Conservation (phyloP, 2,113 vertebrate genomes). For the Phoxinus phoxinus region DNA sequence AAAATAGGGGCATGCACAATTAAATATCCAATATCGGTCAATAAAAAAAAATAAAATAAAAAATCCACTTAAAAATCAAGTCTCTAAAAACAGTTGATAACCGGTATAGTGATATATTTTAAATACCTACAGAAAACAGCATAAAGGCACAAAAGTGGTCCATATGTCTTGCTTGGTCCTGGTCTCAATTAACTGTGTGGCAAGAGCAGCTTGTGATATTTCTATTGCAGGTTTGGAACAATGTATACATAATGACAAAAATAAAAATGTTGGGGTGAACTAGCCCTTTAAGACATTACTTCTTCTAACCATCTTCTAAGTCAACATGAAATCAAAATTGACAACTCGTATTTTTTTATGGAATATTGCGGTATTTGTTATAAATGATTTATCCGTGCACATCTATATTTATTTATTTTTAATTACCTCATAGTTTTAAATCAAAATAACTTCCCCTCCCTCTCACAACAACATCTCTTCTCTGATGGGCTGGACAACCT, state of each 20-base stretch:
- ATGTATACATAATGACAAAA: neutral
- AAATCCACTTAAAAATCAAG: too few relatives aligned
- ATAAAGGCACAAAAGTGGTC: neutral
- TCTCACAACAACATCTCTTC: too few relatives aligned
- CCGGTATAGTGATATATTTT: neutral
- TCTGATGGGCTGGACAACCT: too few relatives aligned
- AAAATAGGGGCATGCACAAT: neutral
- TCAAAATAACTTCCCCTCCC: too few relatives aligned
- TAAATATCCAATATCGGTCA: neutral
- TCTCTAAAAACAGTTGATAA: neutral
- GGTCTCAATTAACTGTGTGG: neutral
- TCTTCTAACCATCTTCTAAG: neutral
- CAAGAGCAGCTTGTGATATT: neutral
- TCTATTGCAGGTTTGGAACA: neutral
- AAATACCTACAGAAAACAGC: neutral
- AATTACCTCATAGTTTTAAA: too few relatives aligned
- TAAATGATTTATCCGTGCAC: too few relatives aligned
- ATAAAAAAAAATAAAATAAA: neutral
- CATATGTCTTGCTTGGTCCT: neutral
- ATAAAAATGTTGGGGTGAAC: neutral
- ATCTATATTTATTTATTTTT: too few relatives aligned
- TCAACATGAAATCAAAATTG: too few relatives aligned
- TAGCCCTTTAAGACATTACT: neutral
- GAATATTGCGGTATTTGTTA: too few relatives aligned
- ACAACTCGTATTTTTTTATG: too few relatives aligned